These are phyloP conservation scores for Drosophila insularis DNA, from an alignment of 1,140 invertebrate genomes.

Conservation along the genomic window DNA sequence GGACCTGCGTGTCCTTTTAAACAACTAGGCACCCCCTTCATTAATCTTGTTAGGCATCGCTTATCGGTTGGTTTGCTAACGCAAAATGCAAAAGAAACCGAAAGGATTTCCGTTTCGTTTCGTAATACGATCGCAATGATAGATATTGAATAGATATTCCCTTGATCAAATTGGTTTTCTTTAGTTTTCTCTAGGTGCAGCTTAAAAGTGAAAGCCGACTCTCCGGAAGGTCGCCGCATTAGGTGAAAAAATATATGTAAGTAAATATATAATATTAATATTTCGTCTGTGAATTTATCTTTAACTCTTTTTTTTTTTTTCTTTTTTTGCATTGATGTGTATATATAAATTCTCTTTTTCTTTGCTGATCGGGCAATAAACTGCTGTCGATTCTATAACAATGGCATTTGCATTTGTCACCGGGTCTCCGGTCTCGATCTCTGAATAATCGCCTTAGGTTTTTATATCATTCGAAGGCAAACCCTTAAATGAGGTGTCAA, in stretches of 20 bases:
- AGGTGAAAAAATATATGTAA: too few relatives aligned
- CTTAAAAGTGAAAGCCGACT: conserved; percentile 72
- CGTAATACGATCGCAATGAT: conserved; percentile 55
- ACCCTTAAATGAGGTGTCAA: conserved; percentile 70
- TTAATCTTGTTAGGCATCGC: conserved; percentile 69
- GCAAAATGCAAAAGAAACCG: conserved; percentile 63
- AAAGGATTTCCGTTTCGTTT: conserved; percentile 74
- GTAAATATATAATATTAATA: too few relatives aligned
- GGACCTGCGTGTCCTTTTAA: conserved; percentile 55
- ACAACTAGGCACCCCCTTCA: conserved; percentile 47
- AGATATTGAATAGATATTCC: conserved; percentile 30
- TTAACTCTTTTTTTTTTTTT: too few relatives aligned
- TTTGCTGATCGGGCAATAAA: conserved; percentile 48
- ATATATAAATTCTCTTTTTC: neutral
- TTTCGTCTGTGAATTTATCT: too few relatives aligned
- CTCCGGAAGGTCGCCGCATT: neutral
- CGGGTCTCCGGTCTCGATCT: conserved; percentile 19
- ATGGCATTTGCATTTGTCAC: conserved; percentile 76
- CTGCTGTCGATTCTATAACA: conserved; percentile 52
- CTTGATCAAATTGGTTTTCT: neutral
- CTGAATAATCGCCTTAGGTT: conserved; percentile 61
- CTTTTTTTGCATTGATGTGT: too few relatives aligned
- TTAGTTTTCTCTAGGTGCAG: conserved; percentile 2
- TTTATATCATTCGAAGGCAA: neutral
- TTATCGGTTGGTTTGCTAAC: conserved; percentile 32